Evolutionary conservation across 2,888 invertebrate genomes (phyloP).

Genomic region (Agelastica alni): DNA sequence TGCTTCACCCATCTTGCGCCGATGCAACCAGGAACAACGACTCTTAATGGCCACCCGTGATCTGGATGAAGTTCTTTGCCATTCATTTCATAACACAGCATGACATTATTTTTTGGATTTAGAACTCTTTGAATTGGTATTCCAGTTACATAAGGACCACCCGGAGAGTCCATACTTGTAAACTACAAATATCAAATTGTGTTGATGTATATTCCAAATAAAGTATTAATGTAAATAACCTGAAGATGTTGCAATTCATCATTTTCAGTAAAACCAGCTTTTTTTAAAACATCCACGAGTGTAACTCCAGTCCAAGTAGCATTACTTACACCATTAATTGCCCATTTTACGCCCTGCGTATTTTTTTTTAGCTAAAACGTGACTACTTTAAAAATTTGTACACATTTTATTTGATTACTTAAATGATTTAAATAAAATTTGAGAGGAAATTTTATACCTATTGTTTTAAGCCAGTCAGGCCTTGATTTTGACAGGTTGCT

Average conservation of each 20-base stretch:
- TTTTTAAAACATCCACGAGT: conserved; percentile 71
- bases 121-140: conserved; percentile 82
- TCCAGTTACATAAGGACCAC: conserved; percentile 49
- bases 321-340: conserved; percentile 89
- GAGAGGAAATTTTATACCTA: too few species aligned
- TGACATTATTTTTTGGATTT: conserved; percentile 73
- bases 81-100: conserved; percentile 96
- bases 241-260: conserved; percentile 68
- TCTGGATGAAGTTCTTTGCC: conserved; percentile 79
- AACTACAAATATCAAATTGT: not conserved
- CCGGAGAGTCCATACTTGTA: conserved; percentile 1
- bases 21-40: conserved; percentile 89
- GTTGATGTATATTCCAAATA: not conserved
- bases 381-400: too few species aligned
- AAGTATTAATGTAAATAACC: conserved; percentile 57
- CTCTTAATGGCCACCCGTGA: conserved; percentile 90
- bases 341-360: conserved; percentile 88
- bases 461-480: too few species aligned
- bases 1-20: conserved; percentile 97
- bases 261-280: conserved; percentile 67
- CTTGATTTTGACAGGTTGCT: too few species aligned
- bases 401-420: too few species aligned
- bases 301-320: conserved; percentile 85
- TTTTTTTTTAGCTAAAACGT: conserved; percentile 65
- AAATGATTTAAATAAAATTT: too few species aligned